Evolutionary conservation across 30 jellyfish, hydroid and myxozoan genomes (phyloP).

Genomic region (Chironex yamaguchii): DNA sequence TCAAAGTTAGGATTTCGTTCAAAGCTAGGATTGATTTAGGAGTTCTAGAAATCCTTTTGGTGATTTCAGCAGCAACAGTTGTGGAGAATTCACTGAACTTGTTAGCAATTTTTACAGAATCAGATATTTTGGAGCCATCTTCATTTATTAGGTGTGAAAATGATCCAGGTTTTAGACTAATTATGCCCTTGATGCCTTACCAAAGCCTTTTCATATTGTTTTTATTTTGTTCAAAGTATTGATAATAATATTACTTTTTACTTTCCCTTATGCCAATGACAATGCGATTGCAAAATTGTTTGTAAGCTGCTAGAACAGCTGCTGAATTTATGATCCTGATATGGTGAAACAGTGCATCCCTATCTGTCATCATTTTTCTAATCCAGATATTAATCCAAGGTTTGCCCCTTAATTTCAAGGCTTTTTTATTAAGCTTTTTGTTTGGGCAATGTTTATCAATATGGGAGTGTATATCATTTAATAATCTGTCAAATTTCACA

Average conservation of each 20-base stretch:
- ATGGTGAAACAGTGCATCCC: slow-evolving; percentile 14
- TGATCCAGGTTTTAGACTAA: slow-evolving; percentile 9
- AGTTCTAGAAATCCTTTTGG: slow-evolving; percentile 33
- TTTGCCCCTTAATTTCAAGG: slow-evolving; percentile 35
- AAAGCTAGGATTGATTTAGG: slow-evolving; percentile 45
- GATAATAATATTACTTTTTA: slow-evolving; percentile 40
- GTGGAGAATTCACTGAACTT: slow-evolving; percentile 44
- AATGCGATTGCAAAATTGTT: slow-evolving; percentile 20
- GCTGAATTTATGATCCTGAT: slow-evolving; percentile 29
- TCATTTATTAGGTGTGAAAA: slow-evolving; percentile 12
- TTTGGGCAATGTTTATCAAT: slow-evolving; percentile 42
- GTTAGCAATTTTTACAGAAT: slow-evolving; percentile 54
- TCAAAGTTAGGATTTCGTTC: slow-evolving; percentile 23
- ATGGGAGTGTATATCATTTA: neutral
- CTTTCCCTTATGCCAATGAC: slow-evolving; percentile 30
- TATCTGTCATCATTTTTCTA: neutral
- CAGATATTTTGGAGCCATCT: slow-evolving; percentile 16
- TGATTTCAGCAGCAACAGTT: slow-evolving; percentile 37
- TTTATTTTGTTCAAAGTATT: slow-evolving; percentile 20
- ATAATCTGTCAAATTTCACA: slow-evolving; percentile 11
- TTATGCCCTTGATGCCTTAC: slow-evolving; percentile 59
- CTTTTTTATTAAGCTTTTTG: slow-evolving; percentile 7
- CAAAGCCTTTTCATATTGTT: slow-evolving; percentile 49
- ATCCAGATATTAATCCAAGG: slow-evolving; percentile 36
- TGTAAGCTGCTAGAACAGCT: slow-evolving; percentile 27